Base-by-base conservation (phyloP, 2,888 invertebrate genomes). In the Ennomos fuscantarius region DNA sequence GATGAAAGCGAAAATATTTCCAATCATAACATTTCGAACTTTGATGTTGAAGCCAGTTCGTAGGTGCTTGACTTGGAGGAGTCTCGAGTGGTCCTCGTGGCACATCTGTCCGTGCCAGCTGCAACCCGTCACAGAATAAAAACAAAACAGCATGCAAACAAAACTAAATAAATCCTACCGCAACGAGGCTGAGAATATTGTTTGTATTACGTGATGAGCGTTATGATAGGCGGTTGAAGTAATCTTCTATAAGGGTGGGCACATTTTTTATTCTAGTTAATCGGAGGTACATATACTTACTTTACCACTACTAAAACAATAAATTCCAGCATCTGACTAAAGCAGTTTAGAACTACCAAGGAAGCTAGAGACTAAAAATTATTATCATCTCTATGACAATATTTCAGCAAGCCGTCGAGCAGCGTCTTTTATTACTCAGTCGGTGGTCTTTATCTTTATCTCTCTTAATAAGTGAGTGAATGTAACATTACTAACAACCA, bases 31-130 rank as follows among this genome's bases (percentile, higher is more conserved):
- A 24, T 55, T 49, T 53, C 12, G 8, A 15, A 45, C 45, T 31
- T 52, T 55, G 43, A 56, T 55, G 55, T 55, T 60, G 31, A 58
- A 55, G 48, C 56, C 57, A 48, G 52, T 60, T 55, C 60, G 53
- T 60, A 57, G 59, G 49, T 52, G 60, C 70, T 68, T 70, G 68
- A 70, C 65, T 65, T 54, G 65, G 62, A 54, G 62, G 57, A 67
- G 63, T 66, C 66, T 70, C 66, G 43, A 69, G 66, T 68, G 68
- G 57, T 36, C 55, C 64, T 65, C 63, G 9, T 9, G 33, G 47
- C 58, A 55, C 70, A 70, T 69, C 69, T 70, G 70, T 63, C n/a
- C 65, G 58, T 24, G 59, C 66, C 70, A 69, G 70, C 69, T 69
- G 70, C 50, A 43, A 56, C 51, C 51, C 42, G 46, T 63, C 67